Evolutionary conservation across 2,113 vertebrate genomes (phyloP), one percentile per base, ranked within the genome.

Genomic region (Hydrochoerus hydrochaeris): DNA sequence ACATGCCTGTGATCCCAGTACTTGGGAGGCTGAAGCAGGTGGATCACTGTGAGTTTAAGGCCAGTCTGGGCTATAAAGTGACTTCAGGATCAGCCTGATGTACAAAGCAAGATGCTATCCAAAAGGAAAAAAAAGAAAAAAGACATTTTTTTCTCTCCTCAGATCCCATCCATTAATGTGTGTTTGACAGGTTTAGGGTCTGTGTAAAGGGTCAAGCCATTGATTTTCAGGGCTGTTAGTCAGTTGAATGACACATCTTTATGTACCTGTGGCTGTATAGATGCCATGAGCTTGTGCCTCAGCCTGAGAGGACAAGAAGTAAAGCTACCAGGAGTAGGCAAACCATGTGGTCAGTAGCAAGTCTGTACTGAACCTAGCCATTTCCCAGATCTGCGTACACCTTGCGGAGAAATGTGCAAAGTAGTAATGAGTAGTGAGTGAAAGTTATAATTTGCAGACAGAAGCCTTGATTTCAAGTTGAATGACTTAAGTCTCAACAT

Each of bases 401-500:
- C n/a, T 92, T 94, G 75, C 62, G 83, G 89, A 89, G 83, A 96
- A 67, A 60, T 75, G 49, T 92, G 78, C n/a, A 92, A 88, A 90
- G 63, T 90, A 85, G 57, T 95, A 90, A 63, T 52, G 26, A 78
- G 38, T 81, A 90, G 69, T 41, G 41, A 90, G n/a, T n/a, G n/a
- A 94, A 84, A 82, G 54, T 17, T 49, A 35, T n/a, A 84, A 49
- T 91, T 90, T 97, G 63, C 38, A 85, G 69, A 52, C n/a, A 92
- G 92, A 95, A 91, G 38, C 54, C 69, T 85, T 94, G n/a, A 90
- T 95, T 97, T 96, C 57, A 92, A 58, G 58, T 90, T 87, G 16
- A 63, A 82, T 96, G 32, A 52, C 32, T 95, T 90, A 46, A 90
- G 46, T 65, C 69, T 81, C 35, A 60, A 89, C 38, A 67, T 5